Conservation (phyloP, 2,113 vertebrate species). For the Neotragus pygmaeus region DNA sequence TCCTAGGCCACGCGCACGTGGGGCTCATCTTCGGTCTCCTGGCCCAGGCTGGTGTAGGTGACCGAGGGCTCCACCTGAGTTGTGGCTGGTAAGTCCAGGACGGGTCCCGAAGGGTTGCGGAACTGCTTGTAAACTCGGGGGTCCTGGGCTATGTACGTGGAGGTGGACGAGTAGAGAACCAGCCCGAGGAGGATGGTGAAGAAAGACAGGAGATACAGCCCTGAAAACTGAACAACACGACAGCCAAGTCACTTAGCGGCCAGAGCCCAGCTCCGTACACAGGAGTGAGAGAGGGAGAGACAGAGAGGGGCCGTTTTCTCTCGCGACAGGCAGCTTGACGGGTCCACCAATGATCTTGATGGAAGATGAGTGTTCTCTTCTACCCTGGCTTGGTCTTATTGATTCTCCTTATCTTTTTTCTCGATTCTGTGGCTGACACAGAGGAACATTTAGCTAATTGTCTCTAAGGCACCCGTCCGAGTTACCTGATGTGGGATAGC, state of each 20-base stretch:
- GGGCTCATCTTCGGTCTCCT: constrained; percentile 90
- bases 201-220: constrained; percentile 93
- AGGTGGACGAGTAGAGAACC: constrained; percentile 91
- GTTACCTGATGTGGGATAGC: not conserved
- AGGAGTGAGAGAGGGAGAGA: not conserved
- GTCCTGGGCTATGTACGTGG: constrained; percentile 94
- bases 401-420: not conserved
- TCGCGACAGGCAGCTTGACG: not conserved
- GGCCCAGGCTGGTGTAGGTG: constrained; percentile 92
- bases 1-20: constrained; percentile 87
- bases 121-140: constrained; percentile 97
- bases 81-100: constrained; percentile 80
- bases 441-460: constrained; percentile 20
- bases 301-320: rapidly evolving
- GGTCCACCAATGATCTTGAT: not conserved
- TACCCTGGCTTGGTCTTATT: not conserved
- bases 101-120: constrained; percentile 88
- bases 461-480: not conserved
- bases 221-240: constrained; percentile 90
- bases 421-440: not conserved
- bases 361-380: not conserved
- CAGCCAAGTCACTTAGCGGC: not conserved
- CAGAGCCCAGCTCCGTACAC: rapidly evolving
- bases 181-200: constrained; percentile 92
- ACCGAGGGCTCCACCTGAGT: constrained; percentile 91